These are phyloP conservation scores for Poecile atricapillus DNA, from an alignment of 2,113 vertebrate species.

Conservation along the genomic window DNA sequence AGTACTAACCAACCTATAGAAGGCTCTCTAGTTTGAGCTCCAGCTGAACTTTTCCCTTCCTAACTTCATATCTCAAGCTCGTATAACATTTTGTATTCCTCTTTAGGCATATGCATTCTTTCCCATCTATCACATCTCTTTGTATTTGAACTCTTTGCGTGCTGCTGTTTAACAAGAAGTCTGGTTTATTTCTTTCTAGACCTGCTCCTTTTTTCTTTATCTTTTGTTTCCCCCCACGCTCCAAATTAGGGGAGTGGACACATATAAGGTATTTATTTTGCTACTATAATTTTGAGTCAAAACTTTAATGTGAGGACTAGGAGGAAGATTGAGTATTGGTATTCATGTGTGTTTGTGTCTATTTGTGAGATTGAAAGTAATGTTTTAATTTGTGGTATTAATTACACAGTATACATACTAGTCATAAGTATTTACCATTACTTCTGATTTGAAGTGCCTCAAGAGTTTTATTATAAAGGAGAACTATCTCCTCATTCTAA, in stretches of 20 bases:
- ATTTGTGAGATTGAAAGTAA: neutral
- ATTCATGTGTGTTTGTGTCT: neutral
- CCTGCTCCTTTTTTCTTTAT: accelerated
- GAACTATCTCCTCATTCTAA: neutral
- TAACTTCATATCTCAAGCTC: neutral
- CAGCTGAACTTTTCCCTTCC: neutral
- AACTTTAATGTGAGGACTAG: neutral
- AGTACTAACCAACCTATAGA: neutral
- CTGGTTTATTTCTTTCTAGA: neutral
- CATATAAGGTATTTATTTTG: neutral
- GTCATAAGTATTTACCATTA: neutral
- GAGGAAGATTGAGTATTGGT: neutral
- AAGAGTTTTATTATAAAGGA: neutral
- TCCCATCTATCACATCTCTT: neutral
- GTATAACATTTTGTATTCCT: neutral
- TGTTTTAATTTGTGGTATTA: neutral
- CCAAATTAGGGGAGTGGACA: neutral
- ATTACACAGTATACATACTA: neutral
- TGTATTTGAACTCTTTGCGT: neutral
- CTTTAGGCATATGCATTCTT: neutral
- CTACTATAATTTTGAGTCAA: neutral
- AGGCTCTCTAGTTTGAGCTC: neutral
- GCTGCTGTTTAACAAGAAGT: neutral
- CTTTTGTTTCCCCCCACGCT: too few relatives aligned
- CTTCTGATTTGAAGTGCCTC: neutral